These are phyloP conservation scores for Australoheros scitulus DNA, from an alignment of 2,113 vertebrate species.

Conservation along the genomic window DNA sequence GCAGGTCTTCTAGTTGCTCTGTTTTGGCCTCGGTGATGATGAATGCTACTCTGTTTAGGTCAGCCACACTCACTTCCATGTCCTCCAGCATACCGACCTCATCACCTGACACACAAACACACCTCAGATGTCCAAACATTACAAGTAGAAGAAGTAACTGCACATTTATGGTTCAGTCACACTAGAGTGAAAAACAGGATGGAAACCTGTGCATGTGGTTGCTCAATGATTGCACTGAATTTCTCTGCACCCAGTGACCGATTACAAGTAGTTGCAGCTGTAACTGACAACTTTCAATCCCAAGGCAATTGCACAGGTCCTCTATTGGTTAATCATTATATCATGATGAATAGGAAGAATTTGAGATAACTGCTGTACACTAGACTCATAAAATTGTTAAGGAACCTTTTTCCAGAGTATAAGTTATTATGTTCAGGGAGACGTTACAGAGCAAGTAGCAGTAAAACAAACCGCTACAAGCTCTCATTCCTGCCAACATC, in stretches of 20 bases:
- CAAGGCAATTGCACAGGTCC: no score
- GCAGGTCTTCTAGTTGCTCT: slow-evolving; percentile 75
- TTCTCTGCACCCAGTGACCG: not conserved
- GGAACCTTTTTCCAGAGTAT: not conserved
- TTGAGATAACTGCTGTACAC: not conserved
- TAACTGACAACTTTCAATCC: no score
- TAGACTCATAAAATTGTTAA: not conserved
- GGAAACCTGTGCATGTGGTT: fast-evolving
- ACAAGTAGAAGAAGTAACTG: not conserved
- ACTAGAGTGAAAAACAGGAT: not conserved
- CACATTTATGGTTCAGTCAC: not conserved
- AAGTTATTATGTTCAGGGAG: not conserved
- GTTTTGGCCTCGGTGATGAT: slow-evolving; percentile 83
- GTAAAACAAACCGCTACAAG: no score
- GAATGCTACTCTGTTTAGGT: slow-evolving; percentile 85
- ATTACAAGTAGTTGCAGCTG: no score
- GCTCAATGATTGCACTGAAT: not conserved
- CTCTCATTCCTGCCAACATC: not conserved
- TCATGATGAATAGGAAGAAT: not conserved
- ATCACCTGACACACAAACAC: slow-evolving; percentile 79
- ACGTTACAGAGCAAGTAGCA: not conserved
- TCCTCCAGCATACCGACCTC: slow-evolving; percentile 93
- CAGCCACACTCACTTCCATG: slow-evolving; percentile 89
- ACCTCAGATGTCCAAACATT: not conserved
- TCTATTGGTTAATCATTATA: no score